Conservation (phyloP, 2,888 invertebrate genomes). For the Ophioninae sp. region DNA sequence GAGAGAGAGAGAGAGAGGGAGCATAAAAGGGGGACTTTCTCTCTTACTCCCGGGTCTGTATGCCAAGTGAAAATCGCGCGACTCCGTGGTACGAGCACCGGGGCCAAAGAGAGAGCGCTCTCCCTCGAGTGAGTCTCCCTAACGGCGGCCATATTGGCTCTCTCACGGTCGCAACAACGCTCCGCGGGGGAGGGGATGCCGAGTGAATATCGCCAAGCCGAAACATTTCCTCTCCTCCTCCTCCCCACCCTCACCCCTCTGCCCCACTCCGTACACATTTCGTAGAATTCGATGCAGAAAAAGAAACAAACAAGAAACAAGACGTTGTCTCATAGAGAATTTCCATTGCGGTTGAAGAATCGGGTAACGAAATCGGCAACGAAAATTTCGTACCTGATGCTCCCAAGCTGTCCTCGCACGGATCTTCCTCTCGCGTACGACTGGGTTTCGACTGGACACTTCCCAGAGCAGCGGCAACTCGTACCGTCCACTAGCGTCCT, state of each 20-base stretch:
- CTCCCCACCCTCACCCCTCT: not conserved
- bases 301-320: no score
- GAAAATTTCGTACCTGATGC: conserved; percentile 70
- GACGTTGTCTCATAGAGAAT: no score
- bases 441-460: conserved; percentile 29
- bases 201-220: not conserved
- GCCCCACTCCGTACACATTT: no score
- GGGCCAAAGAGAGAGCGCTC: conserved; percentile 58
- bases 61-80: conserved; percentile 33
- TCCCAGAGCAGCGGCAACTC: conserved; percentile 40
- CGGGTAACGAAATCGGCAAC: no score
- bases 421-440: conserved; percentile 34
- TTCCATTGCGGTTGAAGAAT: no score
- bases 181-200: conserved; percentile 15
- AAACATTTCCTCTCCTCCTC: not conserved
- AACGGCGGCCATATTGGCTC: conserved; percentile 73
- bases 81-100: conserved; percentile 36
- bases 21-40: not conserved
- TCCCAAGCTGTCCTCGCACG: conserved; percentile 67
- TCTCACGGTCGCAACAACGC: conserved; percentile 44
- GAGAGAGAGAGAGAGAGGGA: no score
- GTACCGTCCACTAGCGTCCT: not conserved
- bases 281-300: no score
- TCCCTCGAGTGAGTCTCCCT: conserved; percentile 35
- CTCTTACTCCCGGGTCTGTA: conserved; percentile 1